A percentile compares a stretch with the other conserved stretches of the same genome.
These are phyloP conservation scores for Phallusia fumigata DNA, from an alignment of 23 tunicate species.

Conservation along the genomic window DNA sequence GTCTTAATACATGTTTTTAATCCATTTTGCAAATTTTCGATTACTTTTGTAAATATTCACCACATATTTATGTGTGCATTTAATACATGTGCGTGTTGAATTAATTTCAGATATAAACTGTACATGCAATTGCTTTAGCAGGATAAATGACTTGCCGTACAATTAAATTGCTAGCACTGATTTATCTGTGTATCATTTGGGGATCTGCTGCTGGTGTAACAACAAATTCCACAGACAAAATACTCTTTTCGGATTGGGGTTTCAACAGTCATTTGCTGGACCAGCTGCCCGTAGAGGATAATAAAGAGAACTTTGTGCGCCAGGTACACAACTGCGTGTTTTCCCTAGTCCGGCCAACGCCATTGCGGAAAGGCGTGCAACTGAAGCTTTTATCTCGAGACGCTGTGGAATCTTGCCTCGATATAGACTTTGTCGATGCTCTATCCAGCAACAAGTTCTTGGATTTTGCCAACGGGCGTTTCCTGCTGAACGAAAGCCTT, in stretches of 20 bases:
- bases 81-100: too few species aligned
- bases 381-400: slow-evolving; percentile 32
- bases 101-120: too few species aligned
- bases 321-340: slow-evolving; percentile 40
- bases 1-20: too few species aligned
- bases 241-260: slow-evolving; percentile 25
- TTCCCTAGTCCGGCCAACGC: slow-evolving; percentile 54
- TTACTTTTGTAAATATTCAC: too few species aligned
- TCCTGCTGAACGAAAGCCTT: slow-evolving; percentile 18
- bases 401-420: slow-evolving; percentile 48
- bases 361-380: slow-evolving; percentile 21
- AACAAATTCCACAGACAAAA: neutral
- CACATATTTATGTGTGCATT: too few species aligned
- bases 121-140: too few species aligned
- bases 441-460: slow-evolving; percentile 7
- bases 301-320: slow-evolving; percentile 43
- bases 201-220: neutral
- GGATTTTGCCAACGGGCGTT: slow-evolving; percentile 43
- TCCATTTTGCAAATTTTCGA: too few species aligned
- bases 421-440: slow-evolving; percentile 16
- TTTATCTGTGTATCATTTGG: too few species aligned
- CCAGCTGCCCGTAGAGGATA: slow-evolving; percentile 38
- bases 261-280: slow-evolving; percentile 18
- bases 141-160: neutral
- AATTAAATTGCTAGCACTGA: neutral